phyloP scores from a whole-genome alignment of 2,113 vertebrate species.

The Terrapene triunguis region DNA sequence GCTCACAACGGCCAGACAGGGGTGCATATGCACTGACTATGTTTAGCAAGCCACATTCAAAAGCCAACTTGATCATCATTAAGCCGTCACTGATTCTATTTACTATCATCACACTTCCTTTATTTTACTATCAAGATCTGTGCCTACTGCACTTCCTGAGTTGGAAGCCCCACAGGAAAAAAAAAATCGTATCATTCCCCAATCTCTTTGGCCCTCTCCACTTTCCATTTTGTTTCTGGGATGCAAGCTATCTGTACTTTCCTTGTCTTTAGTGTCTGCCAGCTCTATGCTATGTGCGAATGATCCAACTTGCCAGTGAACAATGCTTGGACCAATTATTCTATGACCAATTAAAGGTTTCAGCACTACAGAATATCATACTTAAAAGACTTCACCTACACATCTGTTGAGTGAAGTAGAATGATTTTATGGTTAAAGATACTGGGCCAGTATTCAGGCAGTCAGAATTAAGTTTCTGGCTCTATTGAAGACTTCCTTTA shows the following conservation, averaged over 20 bases:
- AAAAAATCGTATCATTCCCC: neutral
- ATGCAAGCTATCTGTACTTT: neutral
- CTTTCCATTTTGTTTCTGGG: neutral
- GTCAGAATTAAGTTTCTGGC: no score
- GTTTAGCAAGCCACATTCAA: neutral
- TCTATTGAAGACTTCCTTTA: no score
- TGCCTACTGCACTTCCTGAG: neutral
- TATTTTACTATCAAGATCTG: neutral
- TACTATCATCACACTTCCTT: neutral
- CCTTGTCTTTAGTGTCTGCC: neutral
- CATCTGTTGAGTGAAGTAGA: no score
- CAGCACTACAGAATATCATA: no score
- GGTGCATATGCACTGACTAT: neutral
- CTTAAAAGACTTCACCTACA: no score
- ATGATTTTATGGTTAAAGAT: no score
- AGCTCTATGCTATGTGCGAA: neutral
- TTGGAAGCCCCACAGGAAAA: neutral
- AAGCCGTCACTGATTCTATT: neutral
- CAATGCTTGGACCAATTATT: no score
- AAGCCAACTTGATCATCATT: neutral
- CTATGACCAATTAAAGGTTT: no score
- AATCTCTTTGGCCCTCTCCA: neutral
- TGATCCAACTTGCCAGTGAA: neutral
- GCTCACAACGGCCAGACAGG: neutral
- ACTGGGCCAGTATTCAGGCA: no score